Evolutionary conservation across 2,888 invertebrate genomes (phyloP), one percentile per base, ranked within the genome.

Genomic region (Geotrupes spiniger): DNA sequence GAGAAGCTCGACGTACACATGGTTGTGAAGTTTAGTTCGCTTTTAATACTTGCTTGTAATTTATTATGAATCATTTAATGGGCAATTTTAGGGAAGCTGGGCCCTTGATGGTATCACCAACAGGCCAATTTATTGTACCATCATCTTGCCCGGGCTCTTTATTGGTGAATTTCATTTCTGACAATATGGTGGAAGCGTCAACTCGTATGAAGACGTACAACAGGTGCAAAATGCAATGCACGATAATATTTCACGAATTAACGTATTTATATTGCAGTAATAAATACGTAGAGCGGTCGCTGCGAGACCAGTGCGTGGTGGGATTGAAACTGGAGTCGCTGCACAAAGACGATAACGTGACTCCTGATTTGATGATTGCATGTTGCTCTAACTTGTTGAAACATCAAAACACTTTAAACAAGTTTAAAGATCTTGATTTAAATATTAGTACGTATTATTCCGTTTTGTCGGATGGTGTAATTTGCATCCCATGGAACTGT

Each of bases 401-500:
- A 46, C 70, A 78, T 57, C 76, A 76, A 63, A 57, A 66, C 15
- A 61, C 72, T 36, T 63, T 85, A 21, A 66, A 68, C 12, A 69
- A 68, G 53, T 73, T 90, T n/a, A 75, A 79, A 52, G 85, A 84
- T 38, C 78, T 87, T 38, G 82, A 85, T 61, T 72, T 96, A 2
- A 85, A 85, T 68, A 84, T 95, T 43, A 89, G 93, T 0, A 91
- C 91, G 68, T 95, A 93, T 73, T 95, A 93, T 69, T 92, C 93
- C 0, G 88, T 96, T 38, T 78, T 93, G 66, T 85, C 87, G 1
- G 94, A 95, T 72, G 96, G 96, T 1, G 86, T 89, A 46, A 79
- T 94, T 43, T 94, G 93, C 68, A 87, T 95, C 69, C 95, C 95
- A 11, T 95, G 94, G 94, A 87, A 95, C 73, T 95, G 89, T 79